These are phyloP conservation scores for Nemoura dubitans DNA, from an alignment of 2,888 invertebrate species.

Conservation along the genomic window DNA sequence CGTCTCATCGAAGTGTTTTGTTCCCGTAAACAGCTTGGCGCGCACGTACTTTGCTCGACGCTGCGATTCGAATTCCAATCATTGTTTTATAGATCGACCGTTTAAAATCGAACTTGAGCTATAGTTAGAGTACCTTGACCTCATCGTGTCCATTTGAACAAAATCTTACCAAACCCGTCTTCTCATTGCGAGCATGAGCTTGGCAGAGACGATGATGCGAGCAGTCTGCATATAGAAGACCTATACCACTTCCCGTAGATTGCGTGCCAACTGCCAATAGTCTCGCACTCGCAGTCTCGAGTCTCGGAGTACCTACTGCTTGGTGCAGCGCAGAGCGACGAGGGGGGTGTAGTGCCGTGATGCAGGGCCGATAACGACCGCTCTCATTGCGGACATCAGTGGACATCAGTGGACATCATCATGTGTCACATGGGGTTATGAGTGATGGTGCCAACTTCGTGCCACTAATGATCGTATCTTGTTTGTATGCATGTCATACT, in stretches of 20 bases:
- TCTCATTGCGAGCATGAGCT: neutral
- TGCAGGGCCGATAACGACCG: neutral
- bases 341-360: neutral
- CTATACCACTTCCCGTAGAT: neutral
- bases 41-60: conserved; percentile 28
- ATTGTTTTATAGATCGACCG: conserved; percentile 40
- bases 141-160: neutral
- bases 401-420: neutral
- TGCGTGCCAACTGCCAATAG: conserved; percentile 4
- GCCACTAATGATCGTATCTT: neutral
- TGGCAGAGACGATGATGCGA: neutral
- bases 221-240: neutral
- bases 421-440: neutral
- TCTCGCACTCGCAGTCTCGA: neutral
- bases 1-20: conserved; percentile 17
- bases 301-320: too few relatives aligned
- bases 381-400: neutral
- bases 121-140: conserved; percentile 38
- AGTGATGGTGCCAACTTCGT: neutral
- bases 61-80: conserved; percentile 37
- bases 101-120: conserved; percentile 36
- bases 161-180: conserved; percentile 32
- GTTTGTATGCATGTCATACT: neutral
- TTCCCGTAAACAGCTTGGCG: conserved; percentile 4
- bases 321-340: neutral